Evolutionary conservation across 2,888 invertebrate genomes (phyloP).

Genomic region (Cheiracanthium punctorium): DNA sequence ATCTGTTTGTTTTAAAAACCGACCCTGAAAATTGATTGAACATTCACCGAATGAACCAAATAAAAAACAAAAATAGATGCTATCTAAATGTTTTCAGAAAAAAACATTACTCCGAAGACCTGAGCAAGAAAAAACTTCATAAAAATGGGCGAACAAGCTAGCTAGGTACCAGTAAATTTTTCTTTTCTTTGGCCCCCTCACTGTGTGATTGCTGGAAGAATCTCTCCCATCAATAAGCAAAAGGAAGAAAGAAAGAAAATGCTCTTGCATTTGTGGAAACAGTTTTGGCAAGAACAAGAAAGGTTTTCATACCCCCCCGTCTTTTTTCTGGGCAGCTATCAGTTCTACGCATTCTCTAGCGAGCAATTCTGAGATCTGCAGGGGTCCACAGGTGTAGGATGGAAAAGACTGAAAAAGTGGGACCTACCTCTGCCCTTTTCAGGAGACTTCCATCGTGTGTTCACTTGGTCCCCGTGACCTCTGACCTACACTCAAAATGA

Average conservation of each 20-base stretch:
- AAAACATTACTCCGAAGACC: background rate
- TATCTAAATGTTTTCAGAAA: background rate
- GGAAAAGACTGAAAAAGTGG: background rate
- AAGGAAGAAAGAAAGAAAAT: background rate
- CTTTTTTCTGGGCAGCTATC: background rate
- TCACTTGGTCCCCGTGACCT: background rate
- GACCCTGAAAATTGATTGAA: background rate
- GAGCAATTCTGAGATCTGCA: background rate
- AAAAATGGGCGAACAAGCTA: background rate
- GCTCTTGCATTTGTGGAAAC: background rate
- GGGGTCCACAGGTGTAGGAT: constrained; percentile 12
- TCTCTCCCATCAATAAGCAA: background rate
- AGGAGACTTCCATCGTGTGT: background rate
- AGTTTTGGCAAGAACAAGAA: background rate
- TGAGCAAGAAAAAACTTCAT: background rate
- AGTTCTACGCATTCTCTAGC: background rate
- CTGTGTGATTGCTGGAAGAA: background rate
- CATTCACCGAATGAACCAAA: background rate
- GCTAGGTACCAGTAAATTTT: background rate
- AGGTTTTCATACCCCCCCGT: background rate
- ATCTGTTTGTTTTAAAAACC: background rate
- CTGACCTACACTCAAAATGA: background rate
- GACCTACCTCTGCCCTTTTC: background rate
- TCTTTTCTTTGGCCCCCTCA: background rate
- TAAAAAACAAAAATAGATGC: background rate